Conservation (phyloP, 2,888 invertebrate species). For the Mantis religiosa region DNA sequence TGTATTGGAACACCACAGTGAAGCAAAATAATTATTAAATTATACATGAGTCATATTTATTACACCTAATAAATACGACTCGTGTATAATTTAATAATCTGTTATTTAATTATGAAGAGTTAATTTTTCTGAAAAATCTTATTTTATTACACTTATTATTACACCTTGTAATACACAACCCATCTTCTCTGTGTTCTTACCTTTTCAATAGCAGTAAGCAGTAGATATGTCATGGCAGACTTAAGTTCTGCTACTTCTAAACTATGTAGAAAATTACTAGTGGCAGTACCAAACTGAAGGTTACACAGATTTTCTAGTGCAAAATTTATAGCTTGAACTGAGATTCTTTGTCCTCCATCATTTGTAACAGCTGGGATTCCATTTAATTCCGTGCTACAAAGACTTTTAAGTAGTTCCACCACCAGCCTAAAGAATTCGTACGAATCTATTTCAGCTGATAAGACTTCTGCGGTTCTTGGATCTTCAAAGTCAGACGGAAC, state of each 20-base stretch:
- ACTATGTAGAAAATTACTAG: conserved; percentile 32
- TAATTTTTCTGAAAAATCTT: too few relatives aligned
- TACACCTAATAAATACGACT: too few relatives aligned
- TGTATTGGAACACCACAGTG: too few relatives aligned
- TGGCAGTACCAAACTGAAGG: conserved; percentile 54
- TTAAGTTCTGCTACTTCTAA: conserved; percentile 50
- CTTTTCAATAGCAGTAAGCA: conserved; percentile 55
- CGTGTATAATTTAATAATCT: too few relatives aligned
- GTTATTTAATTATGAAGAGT: too few relatives aligned
- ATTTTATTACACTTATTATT: too few relatives aligned
- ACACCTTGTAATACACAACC: too few relatives aligned
- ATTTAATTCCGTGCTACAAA: conserved; percentile 27
- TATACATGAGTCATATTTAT: too few relatives aligned
- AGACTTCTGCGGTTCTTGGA: conserved; percentile 50
- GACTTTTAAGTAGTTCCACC: conserved; percentile 47
- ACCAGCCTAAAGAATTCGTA: conserved; percentile 57
- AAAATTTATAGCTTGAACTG: conserved; percentile 58
- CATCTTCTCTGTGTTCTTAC: conserved; percentile 37
- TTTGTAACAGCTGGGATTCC: conserved; percentile 2
- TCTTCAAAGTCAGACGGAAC: conserved; percentile 38
- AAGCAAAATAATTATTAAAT: too few relatives aligned
- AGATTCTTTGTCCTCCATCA: conserved; percentile 44
- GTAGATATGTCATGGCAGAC: conserved; percentile 53
- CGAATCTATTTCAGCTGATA: conserved; percentile 51
- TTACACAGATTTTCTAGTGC: conserved; percentile 57